Conservation (phyloP, 1,140 invertebrate genomes). For the Ditylenchus dipsaci region DNA sequence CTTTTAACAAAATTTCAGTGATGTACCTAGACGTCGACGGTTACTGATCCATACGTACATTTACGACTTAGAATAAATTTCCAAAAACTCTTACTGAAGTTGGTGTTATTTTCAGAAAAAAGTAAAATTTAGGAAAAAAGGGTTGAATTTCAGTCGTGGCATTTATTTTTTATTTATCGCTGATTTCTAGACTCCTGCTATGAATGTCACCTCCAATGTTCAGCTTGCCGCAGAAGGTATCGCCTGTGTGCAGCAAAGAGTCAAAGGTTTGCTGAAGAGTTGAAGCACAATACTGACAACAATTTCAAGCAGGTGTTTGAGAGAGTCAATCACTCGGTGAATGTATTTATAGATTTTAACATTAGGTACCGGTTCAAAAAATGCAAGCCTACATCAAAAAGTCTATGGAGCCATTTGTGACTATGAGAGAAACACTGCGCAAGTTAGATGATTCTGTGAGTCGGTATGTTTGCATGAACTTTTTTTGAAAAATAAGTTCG, state of each 20-base stretch:
- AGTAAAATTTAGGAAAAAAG: no score
- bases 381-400: constrained; percentile 17
- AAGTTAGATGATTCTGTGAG: constrained; percentile 32
- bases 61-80: no score
- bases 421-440: constrained; percentile 23
- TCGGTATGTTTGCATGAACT: constrained; percentile 17
- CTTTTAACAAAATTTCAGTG: no score
- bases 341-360: no score
- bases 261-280: constrained; percentile 26
- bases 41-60: no score
- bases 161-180: constrained; percentile 7
- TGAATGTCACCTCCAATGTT: constrained; percentile 33
- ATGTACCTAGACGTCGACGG: no score
- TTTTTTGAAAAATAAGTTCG: no score
- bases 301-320: constrained; percentile 26
- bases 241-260: constrained; percentile 29
- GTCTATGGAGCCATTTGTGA: constrained; percentile 16
- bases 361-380: constrained; percentile 29
- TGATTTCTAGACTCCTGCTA: constrained; percentile 27
- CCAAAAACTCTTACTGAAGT: no score
- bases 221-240: constrained; percentile 30
- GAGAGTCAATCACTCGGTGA: no score
- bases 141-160: no score
- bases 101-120: no score
- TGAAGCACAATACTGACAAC: constrained; percentile 10